Conservation (phyloP, 2,113 vertebrate species). For the Zosterops lateralis region DNA sequence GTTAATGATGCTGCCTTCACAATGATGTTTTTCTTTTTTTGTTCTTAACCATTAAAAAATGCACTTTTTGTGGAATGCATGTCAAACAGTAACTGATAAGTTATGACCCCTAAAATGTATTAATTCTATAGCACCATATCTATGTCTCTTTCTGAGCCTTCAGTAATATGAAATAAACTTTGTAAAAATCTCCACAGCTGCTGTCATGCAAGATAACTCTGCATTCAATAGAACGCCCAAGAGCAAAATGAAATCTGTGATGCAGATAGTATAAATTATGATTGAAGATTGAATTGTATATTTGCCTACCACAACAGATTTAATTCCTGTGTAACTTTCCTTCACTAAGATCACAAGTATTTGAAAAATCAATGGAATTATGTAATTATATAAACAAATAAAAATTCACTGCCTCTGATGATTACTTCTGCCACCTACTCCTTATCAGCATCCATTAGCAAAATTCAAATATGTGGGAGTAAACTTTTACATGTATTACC, state of each 20-base stretch:
- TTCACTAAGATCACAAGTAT: not conserved
- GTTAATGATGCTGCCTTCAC: not conserved
- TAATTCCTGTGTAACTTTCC: not conserved
- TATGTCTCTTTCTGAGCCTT: not conserved
- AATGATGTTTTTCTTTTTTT: fast-evolving
- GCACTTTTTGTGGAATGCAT: not conserved
- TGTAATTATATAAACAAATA: not conserved
- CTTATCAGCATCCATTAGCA: not conserved
- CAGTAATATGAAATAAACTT: not conserved
- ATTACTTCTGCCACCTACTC: not conserved
- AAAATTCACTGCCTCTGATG: not conserved
- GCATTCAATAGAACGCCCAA: not conserved
- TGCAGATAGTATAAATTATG: not conserved
- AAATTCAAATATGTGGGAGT: not conserved
- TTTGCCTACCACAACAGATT: not conserved
- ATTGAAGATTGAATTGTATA: not conserved
- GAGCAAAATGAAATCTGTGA: not conserved
- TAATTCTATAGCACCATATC: not conserved
- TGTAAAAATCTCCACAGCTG: not conserved
- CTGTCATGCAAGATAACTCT: not conserved
- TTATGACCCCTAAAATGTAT: not conserved
- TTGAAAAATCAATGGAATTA: not conserved
- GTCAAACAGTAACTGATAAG: not conserved
- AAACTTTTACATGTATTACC: not conserved
- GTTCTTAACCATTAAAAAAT: not conserved